These are phyloP conservation scores for Cephus cinctus DNA, from an alignment of 1,140 invertebrate genomes.

Conservation along the genomic window DNA sequence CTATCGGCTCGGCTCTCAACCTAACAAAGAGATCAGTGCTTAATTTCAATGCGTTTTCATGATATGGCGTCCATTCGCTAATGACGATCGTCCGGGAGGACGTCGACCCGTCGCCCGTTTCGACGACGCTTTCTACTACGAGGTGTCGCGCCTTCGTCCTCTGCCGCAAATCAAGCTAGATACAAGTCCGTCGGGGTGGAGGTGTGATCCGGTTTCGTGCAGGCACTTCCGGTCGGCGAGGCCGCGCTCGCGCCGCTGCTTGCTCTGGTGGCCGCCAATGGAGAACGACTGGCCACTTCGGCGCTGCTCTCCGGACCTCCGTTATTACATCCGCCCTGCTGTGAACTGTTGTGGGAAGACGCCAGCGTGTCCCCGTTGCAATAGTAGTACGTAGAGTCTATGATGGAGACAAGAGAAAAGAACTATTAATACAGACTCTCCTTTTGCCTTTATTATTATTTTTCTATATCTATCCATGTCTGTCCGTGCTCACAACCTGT, in stretches of 20 bases:
- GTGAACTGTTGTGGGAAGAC: slow-evolving; percentile 54
- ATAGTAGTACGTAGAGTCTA: slow-evolving; percentile 69
- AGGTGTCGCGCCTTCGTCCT: neutral
- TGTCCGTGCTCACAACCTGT: no score
- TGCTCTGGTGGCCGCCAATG: slow-evolving; percentile 68
- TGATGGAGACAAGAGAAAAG: neutral
- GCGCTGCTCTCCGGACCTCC: slow-evolving; percentile 47
- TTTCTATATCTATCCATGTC: no score
- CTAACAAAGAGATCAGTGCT: slow-evolving; percentile 48
- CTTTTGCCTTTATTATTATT: no score
- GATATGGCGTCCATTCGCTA: slow-evolving; percentile 50
- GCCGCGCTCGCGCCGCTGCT: slow-evolving; percentile 70
- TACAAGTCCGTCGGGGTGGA: slow-evolving; percentile 57
- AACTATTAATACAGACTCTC: no score
- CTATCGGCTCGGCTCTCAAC: neutral
- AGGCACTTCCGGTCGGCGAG: slow-evolving; percentile 71
- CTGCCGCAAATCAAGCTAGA: slow-evolving; percentile 40
- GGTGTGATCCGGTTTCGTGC: slow-evolving; percentile 63
- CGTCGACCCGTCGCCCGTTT: neutral
- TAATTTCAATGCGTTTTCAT: slow-evolving; percentile 45
- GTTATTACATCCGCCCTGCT: slow-evolving; percentile 24
- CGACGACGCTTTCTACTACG: neutral
- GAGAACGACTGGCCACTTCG: slow-evolving; percentile 61
- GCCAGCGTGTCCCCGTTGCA: slow-evolving; percentile 61
- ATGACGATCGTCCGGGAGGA: slow-evolving; percentile 11